Base-by-base conservation (phyloP, 2,113 vertebrate genomes). In the Shinisaurus crocodilurus region DNA sequence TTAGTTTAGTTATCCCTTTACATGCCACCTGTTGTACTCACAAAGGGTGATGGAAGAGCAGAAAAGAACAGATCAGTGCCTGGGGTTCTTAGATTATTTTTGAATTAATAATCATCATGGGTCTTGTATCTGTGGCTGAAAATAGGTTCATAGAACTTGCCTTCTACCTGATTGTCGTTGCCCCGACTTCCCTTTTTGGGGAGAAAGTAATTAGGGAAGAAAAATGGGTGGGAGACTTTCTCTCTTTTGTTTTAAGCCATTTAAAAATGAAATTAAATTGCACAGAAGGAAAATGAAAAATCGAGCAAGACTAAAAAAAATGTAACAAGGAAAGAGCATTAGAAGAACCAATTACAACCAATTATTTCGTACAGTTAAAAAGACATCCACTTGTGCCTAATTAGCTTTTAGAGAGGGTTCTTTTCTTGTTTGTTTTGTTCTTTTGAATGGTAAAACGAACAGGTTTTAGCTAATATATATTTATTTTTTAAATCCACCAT, bases 211-310 rank as follows among this genome's bases (percentile, higher is more conserved):
- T 88, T 88, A 81, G 60, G 57, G 43, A 18, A 40, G 34, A 81
- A 69, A 81, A 69, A 81, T 80, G 29, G 76, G 65, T 69, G 70
- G 6, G 50, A 88, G 76, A 81, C 60, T 50, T n/a, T 27, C 32
- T 37, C 23, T 86, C 34, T 27, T 37, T 74, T 37, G 81, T 88
- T 88, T 48, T 88, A 88, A 65, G 77, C 48, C 63, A 69, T 88
- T 88, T 88, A 69, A 88, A 83, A 88, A 81, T 15, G 27, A 69
- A 88, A 88, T 69, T 88, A 81, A 48, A 70, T 37, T 69, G 87
- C 76, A 81, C 34, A 25, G 2, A 63, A 80, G 77, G 63, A 80
- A 60, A 81, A 81, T 88, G 87, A 80, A 81, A 88, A 88, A 88
- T 81, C 8, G 32, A 81, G 63, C 12, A 29, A 37, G 43, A 32